A percentile compares a stretch with the other conserved stretches of the same genome.
Conservation (phyloP, 2,113 vertebrate genomes). For the Odocoileus hemionus region DNA sequence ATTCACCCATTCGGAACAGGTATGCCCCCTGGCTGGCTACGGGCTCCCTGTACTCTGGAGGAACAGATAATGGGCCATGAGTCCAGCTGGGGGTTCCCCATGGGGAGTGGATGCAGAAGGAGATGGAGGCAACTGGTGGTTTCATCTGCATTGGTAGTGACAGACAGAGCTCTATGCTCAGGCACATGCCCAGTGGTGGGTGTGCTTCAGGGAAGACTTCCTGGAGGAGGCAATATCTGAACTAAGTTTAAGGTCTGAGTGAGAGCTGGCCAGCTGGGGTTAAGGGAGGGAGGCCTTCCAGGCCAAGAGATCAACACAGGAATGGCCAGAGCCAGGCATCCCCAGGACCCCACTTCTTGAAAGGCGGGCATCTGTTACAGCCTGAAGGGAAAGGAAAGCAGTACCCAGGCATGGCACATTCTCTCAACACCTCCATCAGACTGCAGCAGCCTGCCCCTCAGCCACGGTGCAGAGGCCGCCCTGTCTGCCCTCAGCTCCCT, state of each 20-base stretch:
- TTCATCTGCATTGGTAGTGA: background rate
- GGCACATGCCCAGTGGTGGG: background rate
- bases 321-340: no score
- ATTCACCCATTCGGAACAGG: background rate
- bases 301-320: no score
- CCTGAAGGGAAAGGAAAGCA: no score
- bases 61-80: background rate
- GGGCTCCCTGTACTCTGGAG: background rate
- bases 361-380: no score
- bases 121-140: background rate
- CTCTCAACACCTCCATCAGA: no score
- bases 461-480: no score
- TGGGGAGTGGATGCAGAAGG: background rate
- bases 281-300: no score
- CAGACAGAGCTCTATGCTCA: rapidly evolving
- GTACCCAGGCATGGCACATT: no score
- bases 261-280: background rate
- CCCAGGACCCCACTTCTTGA: no score
- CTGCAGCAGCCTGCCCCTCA: no score
- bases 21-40: background rate
- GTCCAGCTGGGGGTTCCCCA: background rate
- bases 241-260: background rate
- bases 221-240: background rate
- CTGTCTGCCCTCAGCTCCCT: no score
- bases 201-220: background rate